These are phyloP conservation scores for Solenodon paradoxus DNA, from an alignment of 2,113 vertebrate species.

Conservation along the genomic window DNA sequence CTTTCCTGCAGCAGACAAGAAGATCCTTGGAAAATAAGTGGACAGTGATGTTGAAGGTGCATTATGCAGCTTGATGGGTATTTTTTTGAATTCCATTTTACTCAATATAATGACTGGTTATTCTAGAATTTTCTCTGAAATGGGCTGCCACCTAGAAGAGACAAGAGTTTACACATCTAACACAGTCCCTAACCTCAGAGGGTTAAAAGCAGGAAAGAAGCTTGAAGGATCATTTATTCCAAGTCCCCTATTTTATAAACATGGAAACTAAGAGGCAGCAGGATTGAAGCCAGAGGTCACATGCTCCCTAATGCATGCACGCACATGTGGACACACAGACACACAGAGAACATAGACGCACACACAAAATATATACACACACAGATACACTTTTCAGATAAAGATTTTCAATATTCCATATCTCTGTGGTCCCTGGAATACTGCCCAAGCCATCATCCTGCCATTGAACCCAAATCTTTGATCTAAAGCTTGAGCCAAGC, in stretches of 20 bases:
- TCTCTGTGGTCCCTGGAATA: background rate
- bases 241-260: background rate
- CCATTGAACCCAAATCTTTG: background rate
- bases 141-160: background rate
- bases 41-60: background rate
- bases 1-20: background rate
- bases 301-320: no score
- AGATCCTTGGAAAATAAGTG: background rate
- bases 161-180: background rate
- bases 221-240: background rate
- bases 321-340: accelerated
- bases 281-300: background rate
- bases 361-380: accelerated
- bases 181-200: background rate
- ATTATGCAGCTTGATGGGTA: background rate
- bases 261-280: background rate
- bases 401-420: background rate
- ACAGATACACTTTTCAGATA: background rate
- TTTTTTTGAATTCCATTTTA: background rate
- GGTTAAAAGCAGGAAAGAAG: background rate
- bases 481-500: background rate
- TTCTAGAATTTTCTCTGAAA: background rate
- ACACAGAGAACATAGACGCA: background rate
- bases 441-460: background rate
- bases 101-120: background rate